Evolutionary conservation across 2,113 vertebrate species (phyloP).

Genomic region (Nyctibius bracteatus): DNA sequence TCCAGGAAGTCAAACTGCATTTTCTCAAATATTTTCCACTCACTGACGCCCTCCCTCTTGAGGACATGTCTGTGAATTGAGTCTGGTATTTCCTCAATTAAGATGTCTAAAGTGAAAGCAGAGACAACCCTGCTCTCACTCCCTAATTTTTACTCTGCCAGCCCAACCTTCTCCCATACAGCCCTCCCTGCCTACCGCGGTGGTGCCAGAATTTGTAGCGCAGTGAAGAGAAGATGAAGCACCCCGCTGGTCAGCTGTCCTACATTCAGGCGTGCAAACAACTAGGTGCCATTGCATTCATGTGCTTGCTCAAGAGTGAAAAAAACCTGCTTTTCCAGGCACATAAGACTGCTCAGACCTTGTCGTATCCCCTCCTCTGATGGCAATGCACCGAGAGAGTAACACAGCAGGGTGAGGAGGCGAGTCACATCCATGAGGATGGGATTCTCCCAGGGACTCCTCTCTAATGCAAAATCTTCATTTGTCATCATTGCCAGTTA

Average conservation of each 20-base stretch:
- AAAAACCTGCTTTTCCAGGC: background rate
- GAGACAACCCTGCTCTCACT: slow-evolving; percentile 17
- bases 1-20: background rate
- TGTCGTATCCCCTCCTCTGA: background rate
- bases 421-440: background rate
- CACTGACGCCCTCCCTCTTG: background rate
- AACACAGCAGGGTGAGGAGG: background rate
- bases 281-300: background rate
- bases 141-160: background rate
- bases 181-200: background rate
- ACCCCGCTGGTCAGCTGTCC: background rate
- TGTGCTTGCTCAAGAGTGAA: background rate
- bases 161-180: background rate
- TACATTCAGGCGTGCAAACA: background rate
- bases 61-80: slow-evolving; percentile 11
- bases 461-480: background rate
- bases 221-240: background rate
- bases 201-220: background rate
- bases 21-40: slow-evolving; percentile 11
- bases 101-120: slow-evolving; percentile 49
- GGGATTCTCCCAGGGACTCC: background rate
- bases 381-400: rapidly evolving
- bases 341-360: background rate
- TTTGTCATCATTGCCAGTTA: slow-evolving; percentile 25
- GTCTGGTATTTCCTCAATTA: slow-evolving; percentile 46